Evolutionary conservation across 2,797 vertebrate genomes (phyloP), one percentile per base, ranked within the genome.

Genomic region (Dromococcyx pavoninus): DNA sequence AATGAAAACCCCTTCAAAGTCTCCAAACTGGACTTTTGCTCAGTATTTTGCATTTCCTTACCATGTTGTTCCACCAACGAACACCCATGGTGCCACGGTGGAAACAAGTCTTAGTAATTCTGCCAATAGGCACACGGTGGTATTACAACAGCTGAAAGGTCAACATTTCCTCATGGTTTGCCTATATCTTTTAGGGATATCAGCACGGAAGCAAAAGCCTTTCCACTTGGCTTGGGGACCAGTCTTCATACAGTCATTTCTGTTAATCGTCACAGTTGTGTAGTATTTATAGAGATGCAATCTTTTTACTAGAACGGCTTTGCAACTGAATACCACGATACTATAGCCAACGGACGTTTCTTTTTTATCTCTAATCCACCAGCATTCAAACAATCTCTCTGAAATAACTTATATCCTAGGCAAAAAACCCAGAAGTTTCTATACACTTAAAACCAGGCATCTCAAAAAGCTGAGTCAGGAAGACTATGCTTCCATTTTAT

Each of bases 71-170:
- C 30, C 14, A 73, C 22, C 43, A 77, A 14, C 22, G 43, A 16
- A 30, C 18, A 44, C 7, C 16, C 25, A 58, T 0, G 0, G 8
- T 7, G 22, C 16, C 25, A 58, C 0, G 0, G 8, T 8, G 22
- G 50, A 76, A 73, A 41, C 4, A 39, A 0, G 0, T 13, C 14
- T n/a, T 50, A 30, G 48, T 54, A 57, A 61, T 10, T 77, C 53
- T 7, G 0, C 41, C 75, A 57, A 60, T 5, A 91, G 54, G 66
- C 79, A 84, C 22, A 32, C 72, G 66, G 58, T 30, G 73, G 50
- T 76, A 78, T 78, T 25, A 30, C 23, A 81, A 84, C 2, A 7
- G 54, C 46, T 75, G 27, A 82, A 22, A 51, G 5, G 41, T 28
- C 72, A 80, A 15, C 5, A 13, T 4, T 18, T 25, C 23, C 37